phyloP scores from a whole-genome alignment of 2,113 vertebrate species.

The Tinamus guttatus region DNA sequence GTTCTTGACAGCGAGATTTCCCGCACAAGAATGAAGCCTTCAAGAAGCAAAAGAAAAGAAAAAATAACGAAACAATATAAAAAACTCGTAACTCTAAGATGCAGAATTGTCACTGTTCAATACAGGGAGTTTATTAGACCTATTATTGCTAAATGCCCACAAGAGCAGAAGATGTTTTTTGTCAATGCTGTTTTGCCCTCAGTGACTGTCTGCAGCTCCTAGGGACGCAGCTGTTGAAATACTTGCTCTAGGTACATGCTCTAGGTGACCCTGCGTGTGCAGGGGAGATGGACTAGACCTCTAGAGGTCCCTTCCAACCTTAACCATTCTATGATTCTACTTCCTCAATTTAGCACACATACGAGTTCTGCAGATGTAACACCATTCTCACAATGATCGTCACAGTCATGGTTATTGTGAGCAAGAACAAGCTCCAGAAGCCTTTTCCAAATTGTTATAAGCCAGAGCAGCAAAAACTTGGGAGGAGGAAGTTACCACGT shows the following conservation, averaged over 20 bases:
- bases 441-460: background rate
- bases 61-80: background rate
- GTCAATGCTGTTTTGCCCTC: background rate
- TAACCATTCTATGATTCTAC: too few relatives aligned
- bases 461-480: background rate
- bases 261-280: too few relatives aligned
- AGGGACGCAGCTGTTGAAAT: background rate
- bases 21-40: background rate
- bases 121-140: background rate
- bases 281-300: too few relatives aligned
- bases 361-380: too few relatives aligned
- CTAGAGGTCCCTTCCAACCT: too few relatives aligned
- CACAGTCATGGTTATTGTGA: too few relatives aligned
- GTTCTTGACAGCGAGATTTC: too few relatives aligned
- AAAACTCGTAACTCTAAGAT: background rate
- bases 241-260: too few relatives aligned
- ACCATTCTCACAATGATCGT: background rate
- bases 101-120: background rate
- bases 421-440: background rate
- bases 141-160: background rate
- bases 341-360: background rate
- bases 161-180: background rate
- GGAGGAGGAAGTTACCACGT: background rate
- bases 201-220: background rate
- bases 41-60: background rate